Base-by-base conservation (phyloP, 2,113 vertebrate species). In the Hemicordylus capensis region DNA sequence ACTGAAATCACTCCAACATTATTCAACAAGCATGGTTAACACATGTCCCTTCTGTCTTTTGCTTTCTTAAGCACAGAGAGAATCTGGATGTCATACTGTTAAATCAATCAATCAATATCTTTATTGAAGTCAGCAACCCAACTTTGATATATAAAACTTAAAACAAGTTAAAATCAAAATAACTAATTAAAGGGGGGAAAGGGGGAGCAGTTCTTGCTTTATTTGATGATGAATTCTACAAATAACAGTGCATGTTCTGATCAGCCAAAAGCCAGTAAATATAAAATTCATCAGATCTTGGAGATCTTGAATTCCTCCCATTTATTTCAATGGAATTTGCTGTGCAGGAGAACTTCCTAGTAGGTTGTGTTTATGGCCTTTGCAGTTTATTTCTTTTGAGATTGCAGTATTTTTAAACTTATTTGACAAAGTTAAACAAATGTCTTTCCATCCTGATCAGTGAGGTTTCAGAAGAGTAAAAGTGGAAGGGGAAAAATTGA, bases 401-500 rank as follows among this genome's bases (percentile, higher is more conserved):
- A 84, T 39, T 31, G 22, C 44, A 28, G 19, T 37, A 31, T 84
- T 83, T 70, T 15, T 48, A 26, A 44, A 22, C 4, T 4, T 26
- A 67, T 11, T 4, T 12, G 24, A 56, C 56, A 85, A 85, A 64
- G 80, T 67, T 81, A n/a, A 37, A 24, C 67, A 64, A 81, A 19
- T 80, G 42, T 76, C 59, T 76, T 46, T 67, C 63, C 20, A 44
- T 63, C 73, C 61, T 80, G 8, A 5, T 74, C 44, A 74, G 3
- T 39, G 37, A 81, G 61, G 9, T 39, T 77, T 22, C 26, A 76
- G 59, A 85, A n/a, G 58, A 46, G 3, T 61, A 64, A 91, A 89
- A 51, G 0, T 3, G 58, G 39, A 74, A 42, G 59, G 63, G n/a
- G 17, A 54, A 54, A 6, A 54, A 54, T 61, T 76, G 58, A 42